A percentile compares a stretch with the other conserved stretches of the same genome.
phyloP scores from a whole-genome alignment of 2,888 invertebrate species.

The Parapristionchus giblindavisi region DNA sequence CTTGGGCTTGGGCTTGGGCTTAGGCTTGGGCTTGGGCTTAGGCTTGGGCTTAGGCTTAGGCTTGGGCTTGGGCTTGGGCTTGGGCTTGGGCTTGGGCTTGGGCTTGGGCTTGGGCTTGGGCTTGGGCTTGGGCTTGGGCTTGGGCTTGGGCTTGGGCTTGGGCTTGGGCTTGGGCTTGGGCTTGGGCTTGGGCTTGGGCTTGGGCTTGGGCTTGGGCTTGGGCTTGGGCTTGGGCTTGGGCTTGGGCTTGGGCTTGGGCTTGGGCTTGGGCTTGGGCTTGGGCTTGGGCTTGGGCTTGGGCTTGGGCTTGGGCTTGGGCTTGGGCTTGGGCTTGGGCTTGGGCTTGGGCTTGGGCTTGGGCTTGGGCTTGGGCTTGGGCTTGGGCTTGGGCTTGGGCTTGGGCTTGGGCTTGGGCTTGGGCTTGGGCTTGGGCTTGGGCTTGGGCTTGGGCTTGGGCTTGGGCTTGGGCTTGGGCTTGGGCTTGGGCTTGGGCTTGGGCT shows the following conservation, averaged over 20 bases:
- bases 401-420: slow-evolving; percentile 48
- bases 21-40: slow-evolving; percentile 42
- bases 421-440: slow-evolving; percentile 49
- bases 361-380: slow-evolving; percentile 45
- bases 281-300: slow-evolving; percentile 43
- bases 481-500: slow-evolving; percentile 40
- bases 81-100: slow-evolving; percentile 23
- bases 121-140: slow-evolving; percentile 43
- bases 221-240: slow-evolving; percentile 42
- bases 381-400: slow-evolving; percentile 41
- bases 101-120: slow-evolving; percentile 35
- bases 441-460: slow-evolving; percentile 43
- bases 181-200: slow-evolving; percentile 41
- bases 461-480: slow-evolving; percentile 41
- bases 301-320: slow-evolving; percentile 44
- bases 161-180: slow-evolving; percentile 39
- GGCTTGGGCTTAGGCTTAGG: slow-evolving; percentile 42
- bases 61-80: slow-evolving; percentile 24
- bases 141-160: slow-evolving; percentile 37
- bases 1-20: slow-evolving; percentile 39
- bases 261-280: slow-evolving; percentile 40
- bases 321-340: slow-evolving; percentile 38
- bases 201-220: slow-evolving; percentile 44
- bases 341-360: slow-evolving; percentile 43
- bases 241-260: slow-evolving; percentile 39